phyloP scores from a whole-genome alignment of 2,113 vertebrate genomes.

The Coptodon rendalli region DNA sequence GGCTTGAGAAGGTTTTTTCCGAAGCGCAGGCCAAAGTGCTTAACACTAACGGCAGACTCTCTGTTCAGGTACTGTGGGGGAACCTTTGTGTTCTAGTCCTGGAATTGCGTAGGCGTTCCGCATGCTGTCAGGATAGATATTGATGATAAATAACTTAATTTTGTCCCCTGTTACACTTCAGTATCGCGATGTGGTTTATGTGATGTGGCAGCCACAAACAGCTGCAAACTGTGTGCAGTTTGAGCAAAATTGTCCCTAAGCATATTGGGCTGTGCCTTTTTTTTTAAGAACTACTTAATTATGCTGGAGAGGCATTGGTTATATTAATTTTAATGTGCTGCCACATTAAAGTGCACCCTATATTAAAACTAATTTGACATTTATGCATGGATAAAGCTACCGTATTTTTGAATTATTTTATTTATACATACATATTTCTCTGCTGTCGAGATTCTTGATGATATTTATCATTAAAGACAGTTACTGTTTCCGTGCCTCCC shows the following conservation, averaged over 20 bases:
- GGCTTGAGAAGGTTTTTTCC: constrained; percentile 87
- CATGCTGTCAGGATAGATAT: background rate
- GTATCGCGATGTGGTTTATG: background rate
- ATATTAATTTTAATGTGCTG: constrained; percentile 43
- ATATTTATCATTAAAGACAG: background rate
- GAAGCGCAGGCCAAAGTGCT: constrained; percentile 86
- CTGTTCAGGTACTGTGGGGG: constrained; percentile 80
- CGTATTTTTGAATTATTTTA: constrained; percentile 8
- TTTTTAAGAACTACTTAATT: constrained; percentile 15
- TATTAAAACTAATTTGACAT: constrained; percentile 21
- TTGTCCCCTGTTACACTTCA: background rate
- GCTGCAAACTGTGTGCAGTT: constrained; percentile 10
- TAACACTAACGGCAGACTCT: constrained; percentile 78
- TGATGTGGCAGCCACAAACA: background rate
- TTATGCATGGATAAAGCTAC: background rate
- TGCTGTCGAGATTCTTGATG: background rate
- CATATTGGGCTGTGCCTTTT: background rate
- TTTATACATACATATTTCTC: background rate
- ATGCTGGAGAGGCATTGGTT: constrained; percentile 9
- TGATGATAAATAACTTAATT: background rate
- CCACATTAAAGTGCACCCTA: constrained; percentile 14
- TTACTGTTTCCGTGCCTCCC: background rate
- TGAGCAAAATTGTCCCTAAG: constrained; percentile 9
- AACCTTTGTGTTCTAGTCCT: background rate
- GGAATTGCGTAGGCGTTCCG: background rate